Base-by-base conservation (phyloP, 2,888 invertebrate genomes). In the Tanypteryx hageni region DNA sequence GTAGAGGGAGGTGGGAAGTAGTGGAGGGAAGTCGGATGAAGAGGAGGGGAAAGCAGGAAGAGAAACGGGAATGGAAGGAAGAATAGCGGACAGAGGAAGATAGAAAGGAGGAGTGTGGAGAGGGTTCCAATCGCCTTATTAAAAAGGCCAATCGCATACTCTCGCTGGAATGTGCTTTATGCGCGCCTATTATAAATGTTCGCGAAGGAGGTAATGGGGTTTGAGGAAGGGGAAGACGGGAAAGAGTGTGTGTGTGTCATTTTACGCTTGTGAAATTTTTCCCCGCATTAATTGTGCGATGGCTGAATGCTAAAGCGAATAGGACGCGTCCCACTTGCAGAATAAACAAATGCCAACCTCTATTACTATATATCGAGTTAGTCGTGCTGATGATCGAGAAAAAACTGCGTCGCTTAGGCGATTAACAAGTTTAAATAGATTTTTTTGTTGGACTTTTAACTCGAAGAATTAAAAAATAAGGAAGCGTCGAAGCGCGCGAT, bases 291-390 rank as follows among this genome's bases (percentile, higher is more conserved):
- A 27, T 27, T 11, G 76, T 27, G 22, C 76, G 76, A 11, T 11
- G 27, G 18, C 5, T 76, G 76, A 76, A 76, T 76, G 76, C 76
- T 27, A 76, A 76, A 27, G n/a, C 76, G 76, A 27, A 16, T 16
- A n/a, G 64, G 68, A 13, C n/a, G 68, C 76, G 76, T 76, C 76
- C 76, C 76, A 76, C 11, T 76, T 76, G 76, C 76, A 27, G 76
- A 27, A 76, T 22, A 76, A 76, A 76, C 22, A 27, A 27, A 76
- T 76, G 76, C 22, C 76, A 76, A 22, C 76, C 13, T 10, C 27
- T 44, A 44, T n/a, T n/a, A n/a, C n/a, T n/a, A n/a, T n/a, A n/a
- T n/a, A n/a, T 44, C 44, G 1, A 44, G 44, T 44, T 44, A 44
- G 1, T 44, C 44, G 44, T 44, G 44, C 44, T 44, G 44, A 44